A percentile compares a stretch with the other conserved stretches of the same genome.
These are phyloP conservation scores for Myoxocephalus aenaeus DNA, from an alignment of 2,797 vertebrate species.

Conservation along the genomic window DNA sequence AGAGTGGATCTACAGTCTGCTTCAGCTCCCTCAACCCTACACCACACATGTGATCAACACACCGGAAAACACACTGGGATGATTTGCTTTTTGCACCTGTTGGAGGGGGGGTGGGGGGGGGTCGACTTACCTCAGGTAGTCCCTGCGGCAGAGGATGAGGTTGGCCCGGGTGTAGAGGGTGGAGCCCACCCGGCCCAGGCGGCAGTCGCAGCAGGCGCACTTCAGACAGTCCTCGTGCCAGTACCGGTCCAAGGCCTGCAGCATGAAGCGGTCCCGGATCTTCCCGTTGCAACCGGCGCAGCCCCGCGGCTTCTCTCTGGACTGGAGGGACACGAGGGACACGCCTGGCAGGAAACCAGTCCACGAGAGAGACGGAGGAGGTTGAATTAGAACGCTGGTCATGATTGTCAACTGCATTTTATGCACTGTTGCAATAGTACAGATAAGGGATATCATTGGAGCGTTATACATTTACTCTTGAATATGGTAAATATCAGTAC, in stretches of 20 bases:
- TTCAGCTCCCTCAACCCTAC: not conserved
- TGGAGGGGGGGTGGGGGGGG: not conserved
- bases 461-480: not conserved
- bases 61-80: too few relatives aligned
- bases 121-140: conserved; percentile 97
- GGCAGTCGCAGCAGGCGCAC: conserved; percentile 98
- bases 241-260: conserved; percentile 97
- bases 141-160: conserved; percentile 97
- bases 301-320: conserved; percentile 95
- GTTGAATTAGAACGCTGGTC: not conserved
- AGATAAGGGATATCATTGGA: not conserved
- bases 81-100: too few relatives aligned
- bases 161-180: conserved; percentile 99
- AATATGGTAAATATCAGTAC: not conserved
- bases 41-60: not conserved
- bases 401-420: not conserved
- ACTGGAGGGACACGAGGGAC: conserved; percentile 95
- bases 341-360: conserved; percentile 83
- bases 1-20: conserved; percentile 1
- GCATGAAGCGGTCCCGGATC: conserved; percentile 98
- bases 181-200: conserved; percentile 96
- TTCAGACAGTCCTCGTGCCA: conserved; percentile 99
- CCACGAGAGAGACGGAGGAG: not conserved
- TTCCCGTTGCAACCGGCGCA: conserved; percentile 97
- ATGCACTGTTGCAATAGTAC: not conserved